Evolutionary conservation across 1,140 invertebrate species (phyloP).

Genomic region (Gryllus bimaculatus): DNA sequence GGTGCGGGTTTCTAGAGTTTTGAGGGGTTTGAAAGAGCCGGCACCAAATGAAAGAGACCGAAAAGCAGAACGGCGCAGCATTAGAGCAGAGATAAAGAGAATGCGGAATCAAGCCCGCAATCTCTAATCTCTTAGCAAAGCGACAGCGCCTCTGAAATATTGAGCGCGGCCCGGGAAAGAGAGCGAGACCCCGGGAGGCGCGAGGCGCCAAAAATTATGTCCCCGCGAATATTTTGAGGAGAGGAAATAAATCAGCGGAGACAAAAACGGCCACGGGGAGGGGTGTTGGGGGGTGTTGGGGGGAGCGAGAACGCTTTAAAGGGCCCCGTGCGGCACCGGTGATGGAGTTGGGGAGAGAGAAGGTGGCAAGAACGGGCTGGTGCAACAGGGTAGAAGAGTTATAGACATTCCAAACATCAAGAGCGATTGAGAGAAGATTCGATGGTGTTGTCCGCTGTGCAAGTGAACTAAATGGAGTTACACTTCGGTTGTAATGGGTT

Average conservation of each 20-base stretch:
- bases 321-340: too few species aligned
- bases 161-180: neutral
- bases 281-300: neutral
- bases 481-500: too few species aligned
- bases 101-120: neutral
- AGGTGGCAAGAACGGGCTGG: too few species aligned
- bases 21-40: neutral
- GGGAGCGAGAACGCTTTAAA: too few species aligned
- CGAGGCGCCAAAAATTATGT: neutral
- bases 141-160: neutral
- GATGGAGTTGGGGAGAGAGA: too few species aligned
- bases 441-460: too few species aligned
- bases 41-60: neutral
- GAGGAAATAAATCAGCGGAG: neutral
- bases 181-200: too few species aligned
- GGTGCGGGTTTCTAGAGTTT: neutral
- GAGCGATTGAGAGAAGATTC: too few species aligned
- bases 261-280: neutral
- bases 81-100: neutral
- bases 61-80: neutral
- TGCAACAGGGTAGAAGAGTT: too few species aligned
- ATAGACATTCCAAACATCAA: too few species aligned
- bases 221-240: neutral
- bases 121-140: neutral
- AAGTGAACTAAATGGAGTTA: too few species aligned